Percentiles rank a stretch among this genome's conserved stretches.
phyloP scores from a whole-genome alignment of 1,140 invertebrate species.

The Drosophila subobscura region DNA sequence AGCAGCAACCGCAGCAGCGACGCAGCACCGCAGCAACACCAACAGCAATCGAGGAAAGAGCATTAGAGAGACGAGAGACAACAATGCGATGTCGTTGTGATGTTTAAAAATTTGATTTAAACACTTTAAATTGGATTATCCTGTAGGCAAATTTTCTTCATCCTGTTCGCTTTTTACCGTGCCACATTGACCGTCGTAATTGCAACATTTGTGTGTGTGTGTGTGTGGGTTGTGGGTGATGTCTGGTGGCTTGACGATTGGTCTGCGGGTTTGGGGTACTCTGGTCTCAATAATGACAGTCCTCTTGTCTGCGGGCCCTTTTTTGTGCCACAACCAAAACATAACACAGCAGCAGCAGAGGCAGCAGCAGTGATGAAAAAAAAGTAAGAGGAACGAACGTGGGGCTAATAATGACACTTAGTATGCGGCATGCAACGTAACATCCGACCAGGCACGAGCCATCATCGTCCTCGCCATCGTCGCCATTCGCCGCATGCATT shows the following conservation, averaged over 20 bases:
- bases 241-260: conserved; percentile 12
- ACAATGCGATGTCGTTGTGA: conserved; percentile 64
- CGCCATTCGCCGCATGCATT: conserved; percentile 79
- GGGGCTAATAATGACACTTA: conserved; percentile 78
- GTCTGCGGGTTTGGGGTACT: no score
- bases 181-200: conserved; percentile 66
- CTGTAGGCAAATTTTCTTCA: conserved; percentile 76
- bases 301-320: conserved; percentile 44
- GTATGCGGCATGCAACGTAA: conserved; percentile 80
- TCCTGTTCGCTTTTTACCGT: conserved; percentile 23
- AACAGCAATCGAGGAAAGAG: conserved; percentile 12
- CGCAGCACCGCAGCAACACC: no score
- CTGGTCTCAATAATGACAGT: conserved; percentile 65
- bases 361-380: conserved; percentile 30
- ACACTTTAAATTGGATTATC: conserved; percentile 83
- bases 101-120: conserved; percentile 83
- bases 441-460: conserved; percentile 78
- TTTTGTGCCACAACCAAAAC: conserved; percentile 2
- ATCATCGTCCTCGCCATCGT: conserved; percentile 70
- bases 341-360: conserved; percentile 7
- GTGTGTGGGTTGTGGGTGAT: conserved; percentile 22
- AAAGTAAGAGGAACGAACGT: conserved; percentile 13
- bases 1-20: no score
- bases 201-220: conserved; percentile 74
- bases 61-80: conserved; percentile 21